phyloP scores from a whole-genome alignment of 1,140 invertebrate genomes.

The Drosophila kohkoa region DNA sequence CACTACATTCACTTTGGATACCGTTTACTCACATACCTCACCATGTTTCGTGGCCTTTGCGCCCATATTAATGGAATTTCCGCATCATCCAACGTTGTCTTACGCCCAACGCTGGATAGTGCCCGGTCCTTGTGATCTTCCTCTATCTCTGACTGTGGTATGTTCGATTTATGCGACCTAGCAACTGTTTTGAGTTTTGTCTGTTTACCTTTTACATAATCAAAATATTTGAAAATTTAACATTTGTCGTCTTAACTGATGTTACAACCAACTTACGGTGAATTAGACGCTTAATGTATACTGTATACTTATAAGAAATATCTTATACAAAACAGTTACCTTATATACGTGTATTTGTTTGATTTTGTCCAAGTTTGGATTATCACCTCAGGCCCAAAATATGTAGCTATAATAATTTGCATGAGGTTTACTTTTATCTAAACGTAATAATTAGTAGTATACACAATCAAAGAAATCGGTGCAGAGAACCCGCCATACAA shows the following conservation, averaged over 20 bases:
- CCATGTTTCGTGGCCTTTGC: slow-evolving; percentile 67
- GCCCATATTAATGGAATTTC: slow-evolving; percentile 61
- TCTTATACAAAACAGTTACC: slow-evolving; percentile 27
- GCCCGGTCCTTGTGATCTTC: slow-evolving; percentile 62
- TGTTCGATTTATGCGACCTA: slow-evolving; percentile 59
- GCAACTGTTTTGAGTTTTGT: slow-evolving; percentile 47
- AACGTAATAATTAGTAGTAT: slow-evolving; percentile 24
- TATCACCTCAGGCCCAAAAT: slow-evolving; percentile 23
- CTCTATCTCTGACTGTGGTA: slow-evolving; percentile 68
- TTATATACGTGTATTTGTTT: slow-evolving; percentile 42
- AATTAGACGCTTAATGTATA: slow-evolving; percentile 7
- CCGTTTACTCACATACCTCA: slow-evolving; percentile 43
- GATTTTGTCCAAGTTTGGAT: slow-evolving; percentile 30
- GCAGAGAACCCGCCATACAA: slow-evolving; percentile 24
- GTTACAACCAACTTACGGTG: slow-evolving; percentile 26
- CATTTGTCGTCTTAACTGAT: slow-evolving; percentile 39
- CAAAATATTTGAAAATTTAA: slow-evolving; percentile 41
- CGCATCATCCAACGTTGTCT: slow-evolving; percentile 70
- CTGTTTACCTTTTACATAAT: slow-evolving; percentile 55
- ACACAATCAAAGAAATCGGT: slow-evolving; percentile 18
- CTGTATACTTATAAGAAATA: slow-evolving; percentile 1
- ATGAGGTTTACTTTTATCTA: slow-evolving; percentile 42
- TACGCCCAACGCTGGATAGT: slow-evolving; percentile 72
- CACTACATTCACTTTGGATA: slow-evolving; percentile 41
- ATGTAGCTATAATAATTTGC: slow-evolving; percentile 26